A percentile compares a stretch with the other conserved stretches of the same genome.
phyloP scores from a whole-genome alignment of 2,888 invertebrate genomes.

The Tachystola acroxantha region DNA sequence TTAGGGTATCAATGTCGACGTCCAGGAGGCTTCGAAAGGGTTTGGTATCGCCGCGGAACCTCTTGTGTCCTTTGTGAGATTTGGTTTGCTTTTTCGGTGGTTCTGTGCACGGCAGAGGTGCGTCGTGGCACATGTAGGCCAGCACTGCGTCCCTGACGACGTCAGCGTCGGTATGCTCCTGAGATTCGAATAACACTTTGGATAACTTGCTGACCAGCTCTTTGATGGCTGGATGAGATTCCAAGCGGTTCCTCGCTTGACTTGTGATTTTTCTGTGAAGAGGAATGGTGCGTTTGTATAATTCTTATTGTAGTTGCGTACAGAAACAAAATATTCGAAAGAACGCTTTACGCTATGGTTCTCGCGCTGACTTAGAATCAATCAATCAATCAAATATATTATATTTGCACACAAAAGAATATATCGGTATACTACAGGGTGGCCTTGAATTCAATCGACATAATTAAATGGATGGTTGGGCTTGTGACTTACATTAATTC shows the following conservation, averaged over 20 bases:
- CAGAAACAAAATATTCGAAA: background rate
- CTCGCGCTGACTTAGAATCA: no score
- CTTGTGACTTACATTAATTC: no score
- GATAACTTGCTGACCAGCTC: conserved; percentile 83
- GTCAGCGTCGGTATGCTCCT: conserved; percentile 83
- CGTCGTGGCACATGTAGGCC: conserved; percentile 91
- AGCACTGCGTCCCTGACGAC: conserved; percentile 88
- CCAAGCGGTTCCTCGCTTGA: conserved; percentile 81
- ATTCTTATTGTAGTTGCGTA: background rate
- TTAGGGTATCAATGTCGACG: conserved; percentile 58
- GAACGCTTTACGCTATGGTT: background rate
- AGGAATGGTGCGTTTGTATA: background rate
- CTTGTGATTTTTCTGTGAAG: conserved; percentile 71
- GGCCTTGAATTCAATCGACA: no score
- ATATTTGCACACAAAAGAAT: no score
- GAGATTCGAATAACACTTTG: conserved; percentile 81
- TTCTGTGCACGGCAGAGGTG: conserved; percentile 85
- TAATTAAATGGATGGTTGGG: no score
- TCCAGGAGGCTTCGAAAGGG: conserved; percentile 47
- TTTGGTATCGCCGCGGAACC: conserved; percentile 26
- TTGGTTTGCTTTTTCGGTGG: conserved; percentile 16
- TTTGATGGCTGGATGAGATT: conserved; percentile 85
- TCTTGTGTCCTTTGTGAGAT: conserved; percentile 33
- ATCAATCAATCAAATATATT: no score
- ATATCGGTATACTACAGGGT: no score